Base-by-base conservation (phyloP, 2,888 invertebrate species). In the Drosophila neoperkinsi region DNA sequence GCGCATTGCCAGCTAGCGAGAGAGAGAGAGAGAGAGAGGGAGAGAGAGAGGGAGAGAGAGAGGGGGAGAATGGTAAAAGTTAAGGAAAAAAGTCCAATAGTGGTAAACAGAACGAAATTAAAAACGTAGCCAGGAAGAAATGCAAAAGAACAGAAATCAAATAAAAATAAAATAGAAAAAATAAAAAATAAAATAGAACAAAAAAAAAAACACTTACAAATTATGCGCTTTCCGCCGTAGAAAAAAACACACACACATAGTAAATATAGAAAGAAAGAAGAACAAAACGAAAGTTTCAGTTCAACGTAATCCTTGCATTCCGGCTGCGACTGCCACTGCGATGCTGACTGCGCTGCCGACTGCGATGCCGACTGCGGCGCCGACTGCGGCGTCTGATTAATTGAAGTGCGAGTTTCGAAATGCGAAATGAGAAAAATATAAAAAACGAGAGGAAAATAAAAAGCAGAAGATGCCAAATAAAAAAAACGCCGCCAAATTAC, bases 331-430 rank as follows among this genome's bases (percentile, higher is more conserved):
- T 2, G 21, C 62, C n/a, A 53, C 33, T 1, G 31, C 31, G 52
- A 53, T 25, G 25, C 25, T 25, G 30, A 33, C 21, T 1, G 34
- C 55, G 34, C n/a, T 18, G 53, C 18, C 3, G 6, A 28, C 55
- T 34, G 49, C 62, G 55, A 31, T 68, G 70, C 30, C 52, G 64
- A 82, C 85, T 56, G 81, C 79, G 72, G 61, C 84, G 79, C 30
- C 52, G 64, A 82, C 85, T 56, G 81, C 79, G 72, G 61, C 84
- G 79, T 81, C 91, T 85, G 85, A 85, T 91, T 87, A 87, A 87
- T 87, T 87, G 88, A 87, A 87, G 91, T 87, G 90, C 88, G 87
- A 87, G 90, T 82, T 82, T 74, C 77, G 68, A 72, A 78, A 78
- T 78, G 84, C 72, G 81, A 79, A 89, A 72, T 21, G 59, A 59